Base-by-base conservation (phyloP, 2,113 vertebrate species). In the Datnioides undecimradiatus region DNA sequence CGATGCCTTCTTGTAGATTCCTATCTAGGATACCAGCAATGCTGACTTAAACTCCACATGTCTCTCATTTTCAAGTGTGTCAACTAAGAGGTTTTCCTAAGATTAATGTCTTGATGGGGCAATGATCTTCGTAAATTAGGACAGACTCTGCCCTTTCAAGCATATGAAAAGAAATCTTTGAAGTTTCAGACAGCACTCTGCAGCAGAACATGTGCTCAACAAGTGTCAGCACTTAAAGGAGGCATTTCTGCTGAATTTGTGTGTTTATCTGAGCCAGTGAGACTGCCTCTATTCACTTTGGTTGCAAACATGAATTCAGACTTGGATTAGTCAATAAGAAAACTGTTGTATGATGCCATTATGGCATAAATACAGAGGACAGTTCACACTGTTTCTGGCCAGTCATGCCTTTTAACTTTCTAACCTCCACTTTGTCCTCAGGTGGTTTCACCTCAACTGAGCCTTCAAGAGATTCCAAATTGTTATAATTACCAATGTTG, bases 381-480 rank as follows among this genome's bases (percentile, higher is more conserved):
- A 25, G n/a, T 64, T 7, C 14, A 2, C 3, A 1, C 6, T n/a
- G 29, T 40, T 17, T 7, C 3, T n/a, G 14, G 40, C 10, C 12
- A 58, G 75, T 59, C 63, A 57, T 74, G 23, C 43, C 4, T 73
- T 83, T 85, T 65, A 52, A 66, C 23, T 59, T 83, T 75, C 64
- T 51, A 70, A 71, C 25, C 43, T 59, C 52, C 38, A 46, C 8
- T 76, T 85, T 73, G 41, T 36, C 23, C 29, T 70, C 23, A 71
- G 41, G 43, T 73, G 40, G 59, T 60, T 84, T 69, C 29, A 79
- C 29, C 43, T 84, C 46, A 76, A 7, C 31, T 65, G 23, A 83
- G 73, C 52, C 70, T 78, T 77, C 23, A 52, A 25, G 66, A 51
- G 49, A 65, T 80, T 85, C 79, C 40, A n/a, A 80, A 73, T 68